These are phyloP conservation scores for Muraenolepis orangiensis DNA, from an alignment of 2,797 vertebrate species.

Conservation along the genomic window DNA sequence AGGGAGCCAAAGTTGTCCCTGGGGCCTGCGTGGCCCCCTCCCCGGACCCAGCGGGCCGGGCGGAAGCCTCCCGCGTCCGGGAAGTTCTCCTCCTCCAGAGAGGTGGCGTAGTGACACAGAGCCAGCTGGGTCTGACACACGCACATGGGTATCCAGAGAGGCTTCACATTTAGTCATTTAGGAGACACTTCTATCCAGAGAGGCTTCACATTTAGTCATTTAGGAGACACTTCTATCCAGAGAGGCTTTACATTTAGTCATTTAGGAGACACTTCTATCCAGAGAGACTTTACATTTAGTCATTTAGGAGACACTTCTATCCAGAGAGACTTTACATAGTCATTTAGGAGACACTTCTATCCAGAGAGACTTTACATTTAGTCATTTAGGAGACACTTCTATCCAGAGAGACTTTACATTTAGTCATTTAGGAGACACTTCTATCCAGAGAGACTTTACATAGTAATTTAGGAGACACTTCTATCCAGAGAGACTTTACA, in stretches of 20 bases:
- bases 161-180: neutral
- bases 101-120: constrained; percentile 89
- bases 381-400: no score
- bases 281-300: no score
- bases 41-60: constrained; percentile 87
- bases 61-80: constrained; percentile 73
- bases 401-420: no score
- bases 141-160: no score
- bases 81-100: constrained; percentile 82
- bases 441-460: no score
- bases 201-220: neutral
- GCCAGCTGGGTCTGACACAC: constrained; percentile 84
- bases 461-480: no score
- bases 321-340: neutral
- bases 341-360: neutral
- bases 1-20: constrained; percentile 92
- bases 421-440: no score
- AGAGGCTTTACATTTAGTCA: no score
- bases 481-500: no score
- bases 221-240: no score
- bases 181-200: neutral
- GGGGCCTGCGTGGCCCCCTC: constrained; percentile 77
- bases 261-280: no score
- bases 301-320: no score
- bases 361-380: neutral